Evolutionary conservation across 2,797 vertebrate genomes (phyloP).

Genomic region (Pteronotus mesoamericanus): DNA sequence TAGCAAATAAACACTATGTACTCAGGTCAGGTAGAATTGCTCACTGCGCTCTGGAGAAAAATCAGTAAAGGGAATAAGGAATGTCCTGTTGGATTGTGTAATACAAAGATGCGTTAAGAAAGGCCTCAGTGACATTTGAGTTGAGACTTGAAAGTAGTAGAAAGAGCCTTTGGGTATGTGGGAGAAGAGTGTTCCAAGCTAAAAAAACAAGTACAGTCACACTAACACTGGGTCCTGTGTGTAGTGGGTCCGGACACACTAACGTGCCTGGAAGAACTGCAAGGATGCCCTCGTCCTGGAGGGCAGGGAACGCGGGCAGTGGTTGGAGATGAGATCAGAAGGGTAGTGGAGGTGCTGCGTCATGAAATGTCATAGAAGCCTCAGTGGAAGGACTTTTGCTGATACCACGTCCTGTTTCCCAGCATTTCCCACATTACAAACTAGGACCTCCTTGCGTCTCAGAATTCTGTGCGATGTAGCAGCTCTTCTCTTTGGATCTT

Average conservation of each 20-base stretch:
- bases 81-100: neutral
- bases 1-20: neutral
- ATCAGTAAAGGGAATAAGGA: neutral
- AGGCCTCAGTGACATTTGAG: neutral
- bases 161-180: neutral
- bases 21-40: neutral
- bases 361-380: neutral
- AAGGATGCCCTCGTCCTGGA: neutral
- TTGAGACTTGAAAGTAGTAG: neutral
- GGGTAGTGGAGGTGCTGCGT: neutral
- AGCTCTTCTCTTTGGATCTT: neutral
- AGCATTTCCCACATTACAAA: neutral
- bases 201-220: neutral
- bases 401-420: neutral
- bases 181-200: neutral
- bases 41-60: conserved; percentile 9
- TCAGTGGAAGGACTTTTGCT: neutral
- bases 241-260: neutral
- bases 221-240: too few species aligned
- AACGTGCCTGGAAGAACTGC: neutral
- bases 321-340: neutral
- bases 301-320: neutral
- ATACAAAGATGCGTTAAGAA: neutral
- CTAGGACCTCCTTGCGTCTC: neutral
- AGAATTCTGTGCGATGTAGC: neutral